These are phyloP conservation scores for Ceratosolen fusciceps DNA, from an alignment of 1,140 invertebrate genomes.

Conservation along the genomic window DNA sequence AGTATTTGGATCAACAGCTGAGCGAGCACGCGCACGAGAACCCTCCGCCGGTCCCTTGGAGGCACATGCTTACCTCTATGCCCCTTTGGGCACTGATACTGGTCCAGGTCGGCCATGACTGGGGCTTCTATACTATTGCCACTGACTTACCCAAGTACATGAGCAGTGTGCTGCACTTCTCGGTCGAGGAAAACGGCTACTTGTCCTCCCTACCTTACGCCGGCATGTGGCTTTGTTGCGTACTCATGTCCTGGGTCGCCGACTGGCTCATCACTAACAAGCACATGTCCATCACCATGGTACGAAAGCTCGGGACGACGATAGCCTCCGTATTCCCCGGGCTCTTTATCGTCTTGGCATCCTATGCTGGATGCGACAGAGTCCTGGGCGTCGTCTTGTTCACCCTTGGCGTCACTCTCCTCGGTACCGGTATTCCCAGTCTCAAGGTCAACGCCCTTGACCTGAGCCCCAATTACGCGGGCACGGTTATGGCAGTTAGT, in stretches of 20 bases:
- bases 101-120: constrained; percentile 90
- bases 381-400: constrained; percentile 77
- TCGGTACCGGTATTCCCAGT: constrained; percentile 78
- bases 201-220: constrained; percentile 81
- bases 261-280: constrained; percentile 77
- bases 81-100: constrained; percentile 82
- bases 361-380: constrained; percentile 83
- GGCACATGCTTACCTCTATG: constrained; percentile 80
- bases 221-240: constrained; percentile 81
- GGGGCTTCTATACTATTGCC: constrained; percentile 95
- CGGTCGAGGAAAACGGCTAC: constrained; percentile 80
- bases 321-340: constrained; percentile 81
- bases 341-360: constrained; percentile 84
- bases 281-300: constrained; percentile 74
- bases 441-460: constrained; percentile 87
- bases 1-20: constrained; percentile 80
- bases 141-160: constrained; percentile 95
- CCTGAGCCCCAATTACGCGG: constrained; percentile 86
- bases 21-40: constrained; percentile 72
- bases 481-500: constrained; percentile 86
- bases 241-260: constrained; percentile 77
- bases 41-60: constrained; percentile 79
- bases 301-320: constrained; percentile 82
- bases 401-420: constrained; percentile 79
- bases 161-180: constrained; percentile 87